Percentiles rank a stretch among this genome's conserved stretches.
phyloP scores from a whole-genome alignment of 2,113 vertebrate species.

The Collichthys lucidus region DNA sequence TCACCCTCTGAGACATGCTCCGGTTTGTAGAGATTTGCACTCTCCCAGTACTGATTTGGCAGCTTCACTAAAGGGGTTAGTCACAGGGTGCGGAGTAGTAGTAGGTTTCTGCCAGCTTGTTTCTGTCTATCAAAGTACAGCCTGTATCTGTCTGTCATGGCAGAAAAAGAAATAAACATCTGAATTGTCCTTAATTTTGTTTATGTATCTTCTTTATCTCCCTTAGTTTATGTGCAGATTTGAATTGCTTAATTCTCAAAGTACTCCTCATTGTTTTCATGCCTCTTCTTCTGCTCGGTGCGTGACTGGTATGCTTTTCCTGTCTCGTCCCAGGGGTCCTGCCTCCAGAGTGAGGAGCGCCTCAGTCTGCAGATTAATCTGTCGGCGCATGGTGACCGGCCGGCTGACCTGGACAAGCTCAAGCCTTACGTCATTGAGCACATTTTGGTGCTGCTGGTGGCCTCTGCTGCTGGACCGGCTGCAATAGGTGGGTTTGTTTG shows the following conservation, averaged over 20 bases:
- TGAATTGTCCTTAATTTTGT: not conserved
- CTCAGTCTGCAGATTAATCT: conserved; percentile 93
- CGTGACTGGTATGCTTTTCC: conserved; percentile 53
- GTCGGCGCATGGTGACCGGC: conserved; percentile 87
- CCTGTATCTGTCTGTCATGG: not conserved
- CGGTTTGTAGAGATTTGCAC: conserved; percentile 58
- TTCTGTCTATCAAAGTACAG: not conserved
- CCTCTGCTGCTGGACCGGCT: conserved; percentile 72
- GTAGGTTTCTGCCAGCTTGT: not conserved
- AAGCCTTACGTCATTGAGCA: conserved; percentile 95
- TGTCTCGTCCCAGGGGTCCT: conserved; percentile 84
- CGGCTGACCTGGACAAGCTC: conserved; percentile 91
- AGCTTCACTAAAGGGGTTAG: conserved; percentile 43
- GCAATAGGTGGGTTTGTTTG: conserved; percentile 65
- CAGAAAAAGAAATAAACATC: not conserved
- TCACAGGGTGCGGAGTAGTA: not conserved
- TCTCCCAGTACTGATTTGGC: conserved; percentile 32
- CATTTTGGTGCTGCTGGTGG: conserved; percentile 91
- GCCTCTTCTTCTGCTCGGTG: conserved; percentile 15
- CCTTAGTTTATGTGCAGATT: not conserved
- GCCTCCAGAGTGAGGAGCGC: conserved; percentile 85
- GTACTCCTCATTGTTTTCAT: not conserved
- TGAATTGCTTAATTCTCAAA: conserved; percentile 3
- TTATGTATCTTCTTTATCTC: not conserved
- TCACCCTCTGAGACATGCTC: conserved; percentile 42